phyloP scores from a whole-genome alignment of 2,797 vertebrate species.

The Molossus alvarezi region DNA sequence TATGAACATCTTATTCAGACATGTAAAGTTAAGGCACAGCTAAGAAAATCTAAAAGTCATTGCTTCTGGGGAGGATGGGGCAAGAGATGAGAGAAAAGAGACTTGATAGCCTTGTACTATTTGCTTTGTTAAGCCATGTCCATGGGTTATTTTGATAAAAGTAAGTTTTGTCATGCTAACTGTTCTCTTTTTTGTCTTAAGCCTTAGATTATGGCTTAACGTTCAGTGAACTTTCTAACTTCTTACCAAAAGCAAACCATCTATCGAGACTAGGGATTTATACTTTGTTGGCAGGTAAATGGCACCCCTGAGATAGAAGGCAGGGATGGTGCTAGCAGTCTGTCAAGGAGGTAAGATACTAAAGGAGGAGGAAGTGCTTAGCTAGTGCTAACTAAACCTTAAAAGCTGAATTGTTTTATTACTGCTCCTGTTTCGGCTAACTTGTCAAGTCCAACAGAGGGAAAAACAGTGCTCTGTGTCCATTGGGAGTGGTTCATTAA shows the following conservation, averaged over 20 bases:
- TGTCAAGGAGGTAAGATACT: neutral
- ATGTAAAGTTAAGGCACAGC: neutral
- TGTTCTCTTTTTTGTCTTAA: neutral
- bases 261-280: neutral
- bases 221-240: neutral
- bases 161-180: neutral
- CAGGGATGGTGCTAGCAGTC: neutral
- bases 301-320: neutral
- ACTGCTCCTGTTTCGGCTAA: neutral
- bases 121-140: neutral
- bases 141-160: neutral
- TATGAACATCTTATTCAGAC: slow-evolving; percentile 12
- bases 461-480: neutral
- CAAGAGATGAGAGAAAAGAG: neutral
- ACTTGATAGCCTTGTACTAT: neutral
- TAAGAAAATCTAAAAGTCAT: neutral
- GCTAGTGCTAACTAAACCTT: neutral
- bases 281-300: neutral
- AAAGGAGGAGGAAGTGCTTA: neutral
- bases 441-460: neutral
- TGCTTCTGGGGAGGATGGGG: neutral
- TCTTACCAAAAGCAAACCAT: neutral
- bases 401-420: neutral
- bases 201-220: neutral
- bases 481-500: neutral